These are phyloP conservation scores for Baccha elongata DNA, from an alignment of 2,888 invertebrate genomes.

Conservation along the genomic window DNA sequence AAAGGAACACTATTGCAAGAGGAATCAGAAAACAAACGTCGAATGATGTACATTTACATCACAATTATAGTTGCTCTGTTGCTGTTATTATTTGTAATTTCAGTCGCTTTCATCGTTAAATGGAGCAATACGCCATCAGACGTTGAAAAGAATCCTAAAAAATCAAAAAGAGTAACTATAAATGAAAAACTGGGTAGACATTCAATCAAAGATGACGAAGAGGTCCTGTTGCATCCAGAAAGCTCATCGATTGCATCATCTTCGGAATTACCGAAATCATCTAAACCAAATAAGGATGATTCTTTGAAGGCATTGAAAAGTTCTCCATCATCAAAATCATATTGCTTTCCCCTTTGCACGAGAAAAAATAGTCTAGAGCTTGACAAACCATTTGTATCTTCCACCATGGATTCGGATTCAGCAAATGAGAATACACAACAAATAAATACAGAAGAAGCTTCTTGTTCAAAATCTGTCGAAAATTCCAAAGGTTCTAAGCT, in stretches of 20 bases:
- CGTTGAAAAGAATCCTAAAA: not conserved
- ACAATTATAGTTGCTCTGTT: not conserved
- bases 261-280: not conserved
- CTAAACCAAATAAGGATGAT: not conserved
- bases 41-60: conserved; percentile 20
- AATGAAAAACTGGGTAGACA: not conserved
- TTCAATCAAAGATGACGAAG: conserved; percentile 32
- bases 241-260: conserved; percentile 45
- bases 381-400: not conserved
- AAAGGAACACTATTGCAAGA: not conserved
- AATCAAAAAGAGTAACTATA: not conserved
- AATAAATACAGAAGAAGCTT: not conserved
- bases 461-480: not conserved
- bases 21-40: not conserved
- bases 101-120: not conserved
- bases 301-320: not conserved
- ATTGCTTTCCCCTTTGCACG: conserved; percentile 49
- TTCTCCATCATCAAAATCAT: conserved; percentile 30
- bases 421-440: not conserved
- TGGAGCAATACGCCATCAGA: not conserved
- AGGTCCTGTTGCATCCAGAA: conserved; percentile 20
- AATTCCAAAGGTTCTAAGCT: not conserved
- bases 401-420: conserved; percentile 18
- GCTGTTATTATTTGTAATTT: conserved; percentile 26
- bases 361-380: conserved; percentile 12